Percentiles rank a stretch among this genome's conserved stretches.
These are phyloP conservation scores for Etia nguti DNA, from an alignment of 2,113 vertebrate genomes.

Conservation along the genomic window DNA sequence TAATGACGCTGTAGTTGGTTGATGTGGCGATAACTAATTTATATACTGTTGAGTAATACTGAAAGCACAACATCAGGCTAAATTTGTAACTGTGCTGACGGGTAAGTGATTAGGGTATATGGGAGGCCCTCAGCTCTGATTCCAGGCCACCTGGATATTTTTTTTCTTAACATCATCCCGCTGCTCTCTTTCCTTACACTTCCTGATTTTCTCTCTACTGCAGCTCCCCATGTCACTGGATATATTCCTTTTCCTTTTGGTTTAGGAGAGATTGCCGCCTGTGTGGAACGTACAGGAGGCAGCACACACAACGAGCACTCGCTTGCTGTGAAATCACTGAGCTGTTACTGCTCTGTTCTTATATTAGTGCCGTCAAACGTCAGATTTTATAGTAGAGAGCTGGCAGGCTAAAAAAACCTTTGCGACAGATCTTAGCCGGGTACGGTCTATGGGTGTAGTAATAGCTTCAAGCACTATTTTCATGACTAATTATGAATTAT, in stretches of 20 bases:
- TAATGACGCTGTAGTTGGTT: not conserved
- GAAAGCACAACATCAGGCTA: not conserved
- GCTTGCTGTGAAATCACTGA: not conserved
- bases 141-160: not conserved
- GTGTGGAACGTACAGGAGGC: not conserved
- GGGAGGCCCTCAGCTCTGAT: not conserved
- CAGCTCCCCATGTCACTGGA: not conserved
- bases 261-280: not conserved
- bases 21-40: not conserved
- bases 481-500: not conserved
- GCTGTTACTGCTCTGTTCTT: not conserved
- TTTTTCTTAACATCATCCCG: not conserved
- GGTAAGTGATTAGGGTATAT: not conserved
- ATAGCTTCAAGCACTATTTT: not conserved
- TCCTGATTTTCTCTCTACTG: not conserved
- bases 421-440: not conserved
- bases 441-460: not conserved
- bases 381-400: not conserved
- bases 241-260: not conserved
- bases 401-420: not conserved
- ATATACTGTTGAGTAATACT: not conserved
- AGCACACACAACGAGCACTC: not conserved
- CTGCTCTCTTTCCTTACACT: not conserved
- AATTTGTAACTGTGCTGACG: not conserved
- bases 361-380: not conserved